Evolutionary conservation across 2,888 invertebrate species (phyloP), one percentile per base, ranked within the genome.

Genomic region (Agrotis ipsilon): DNA sequence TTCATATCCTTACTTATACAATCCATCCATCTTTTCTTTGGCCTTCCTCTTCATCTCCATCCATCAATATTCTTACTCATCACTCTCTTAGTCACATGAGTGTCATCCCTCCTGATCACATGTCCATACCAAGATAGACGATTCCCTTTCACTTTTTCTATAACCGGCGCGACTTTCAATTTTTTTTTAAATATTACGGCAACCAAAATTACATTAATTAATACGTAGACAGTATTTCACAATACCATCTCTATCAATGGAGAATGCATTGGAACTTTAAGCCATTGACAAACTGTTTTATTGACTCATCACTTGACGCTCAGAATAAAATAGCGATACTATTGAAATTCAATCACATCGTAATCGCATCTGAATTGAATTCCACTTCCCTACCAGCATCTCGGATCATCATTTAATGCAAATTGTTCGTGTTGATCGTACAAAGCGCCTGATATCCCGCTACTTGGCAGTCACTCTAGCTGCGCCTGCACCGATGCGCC

Each of bases 391-490:
- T 55, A 62, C 18, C 62, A 77, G 69, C 52, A 52, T 65, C 72
- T 62, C 18, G 24, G 64, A 81, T 77, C 67, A 78, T 71, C 62
- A 55, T 77, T 79, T 65, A 72, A 81, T 69, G 57, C 65, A 77
- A 79, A 81, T 68, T 24, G 27, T 14, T 55, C 52, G 39, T 68
- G 58, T 11, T 55, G 67, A 59, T 72, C 72, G 52, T 78, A 81
- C 64, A 77, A 81, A 79, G 62, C 21, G 48, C 62, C 78, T 68
- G 64, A 67, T 81, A 72, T 72, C 65, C 78, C 24, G 39, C 54
- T 68, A 65, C 48, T 79, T 79, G 57, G 32, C 65, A 79, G 78
- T 81, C 78, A 81, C 81, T 59, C 68, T 81, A 77, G 72, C 72
- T 70, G 78, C 81, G 72, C 81, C 16, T 55, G 68, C 77, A 72